Percentiles rank a stretch among this genome's conserved stretches.
Conservation (phyloP, 2,888 invertebrate genomes). For the Eupithecia abbreviata region DNA sequence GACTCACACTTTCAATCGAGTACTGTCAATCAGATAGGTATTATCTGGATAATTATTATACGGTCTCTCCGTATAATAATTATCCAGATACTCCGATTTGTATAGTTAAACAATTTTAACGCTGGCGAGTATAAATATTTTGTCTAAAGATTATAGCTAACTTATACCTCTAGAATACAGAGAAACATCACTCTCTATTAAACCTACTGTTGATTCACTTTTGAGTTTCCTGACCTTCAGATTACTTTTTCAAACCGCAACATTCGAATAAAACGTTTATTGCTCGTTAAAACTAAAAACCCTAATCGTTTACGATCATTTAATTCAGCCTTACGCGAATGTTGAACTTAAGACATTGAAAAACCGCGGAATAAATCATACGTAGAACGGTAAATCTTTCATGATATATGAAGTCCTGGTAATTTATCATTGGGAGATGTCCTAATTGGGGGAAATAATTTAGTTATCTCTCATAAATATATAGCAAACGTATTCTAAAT, state of each 20-base stretch:
- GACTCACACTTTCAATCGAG: background rate
- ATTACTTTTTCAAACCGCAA: background rate
- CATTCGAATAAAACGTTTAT: constrained; percentile 14
- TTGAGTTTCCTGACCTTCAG: background rate
- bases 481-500: too few relatives aligned
- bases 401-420: constrained; percentile 23
- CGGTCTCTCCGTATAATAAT: too few relatives aligned
- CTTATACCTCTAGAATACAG: background rate
- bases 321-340: constrained; percentile 26
- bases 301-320: constrained; percentile 32
- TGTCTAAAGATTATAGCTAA: background rate
- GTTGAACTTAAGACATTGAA: constrained; percentile 32
- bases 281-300: constrained; percentile 28
- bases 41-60: too few relatives aligned
- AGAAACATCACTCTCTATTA: background rate
- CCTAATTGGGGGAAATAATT: background rate
- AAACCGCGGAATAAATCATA: constrained; percentile 13
- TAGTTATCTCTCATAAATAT: background rate
- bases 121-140: background rate
- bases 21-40: too few relatives aligned
- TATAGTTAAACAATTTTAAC: background rate
- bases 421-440: constrained; percentile 12
- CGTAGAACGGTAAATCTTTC: background rate
- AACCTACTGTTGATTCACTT: background rate
- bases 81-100: too few relatives aligned